Evolutionary conservation across 2,797 vertebrate species (phyloP), one percentile per base, ranked within the genome.

Genomic region (Triplophysa bombifrons): DNA sequence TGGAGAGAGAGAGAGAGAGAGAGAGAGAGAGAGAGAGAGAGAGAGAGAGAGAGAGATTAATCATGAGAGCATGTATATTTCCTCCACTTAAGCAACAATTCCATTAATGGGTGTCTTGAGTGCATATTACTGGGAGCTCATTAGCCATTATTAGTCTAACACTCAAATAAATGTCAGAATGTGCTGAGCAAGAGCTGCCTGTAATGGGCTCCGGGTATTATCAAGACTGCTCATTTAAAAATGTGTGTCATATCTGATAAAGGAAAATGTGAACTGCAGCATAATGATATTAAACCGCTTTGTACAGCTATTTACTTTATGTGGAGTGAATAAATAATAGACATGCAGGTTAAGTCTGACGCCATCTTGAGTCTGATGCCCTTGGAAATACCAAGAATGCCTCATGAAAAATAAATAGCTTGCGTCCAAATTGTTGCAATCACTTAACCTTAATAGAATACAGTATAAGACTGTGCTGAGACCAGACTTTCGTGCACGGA

Each of bases 71-170:
- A 82, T 82, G 69, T 79, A 80, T 76, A 84, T 84, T 80, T 80
- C 80, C 83, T 86, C 86, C 83, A 85, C 88, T 89, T 90, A 89
- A 87, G 85, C 82, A 88, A 88, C 80, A 76, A 92, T 91, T 88
- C 88, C 91, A 92, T 92, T 93, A 91, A 90, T 80, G 87, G 84
- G 86, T 90, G 89, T 74, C 88, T 91, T 89, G 90, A 90, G 91
- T 91, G 88, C 87, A 89, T 92, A 91, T 93, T 91, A 92, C 90
- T 87, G 87, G 90, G 90, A 92, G 90, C 91, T 93, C 92, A 93
- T 94, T 93, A 93, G 91, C 88, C 92, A 90, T 93, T 92, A 93
- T 93, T 93, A 93, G 88, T 91, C 92, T 90, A 89, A 90, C 91
- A 91, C 91, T 92, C 89, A 89, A 92, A 92, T 93, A 92, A 82